Evolutionary conservation across 2,113 vertebrate genomes (phyloP).

Genomic region (Platysternon megacephalum): DNA sequence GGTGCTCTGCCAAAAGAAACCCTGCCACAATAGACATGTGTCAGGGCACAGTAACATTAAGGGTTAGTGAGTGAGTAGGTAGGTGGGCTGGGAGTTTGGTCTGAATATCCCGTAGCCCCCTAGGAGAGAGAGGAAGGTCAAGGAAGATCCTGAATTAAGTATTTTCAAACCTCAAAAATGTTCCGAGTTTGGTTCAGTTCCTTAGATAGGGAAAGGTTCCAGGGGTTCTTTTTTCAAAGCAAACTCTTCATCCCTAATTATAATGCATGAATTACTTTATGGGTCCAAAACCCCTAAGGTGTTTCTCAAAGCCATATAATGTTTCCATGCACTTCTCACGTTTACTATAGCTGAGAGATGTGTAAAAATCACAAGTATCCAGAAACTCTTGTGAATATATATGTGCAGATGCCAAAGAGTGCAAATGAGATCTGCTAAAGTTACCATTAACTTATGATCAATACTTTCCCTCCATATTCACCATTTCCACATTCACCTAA

Average conservation of each 20-base stretch:
- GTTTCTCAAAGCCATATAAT: neutral
- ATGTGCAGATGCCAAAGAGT: neutral
- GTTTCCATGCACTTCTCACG: neutral
- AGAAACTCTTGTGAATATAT: neutral
- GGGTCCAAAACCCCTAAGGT: neutral
- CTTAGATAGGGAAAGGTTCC: rapidly evolving
- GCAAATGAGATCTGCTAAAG: constrained; percentile 30
- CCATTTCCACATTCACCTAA: neutral
- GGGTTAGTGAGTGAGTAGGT: rapidly evolving
- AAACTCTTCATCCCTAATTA: neutral
- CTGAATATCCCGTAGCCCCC: neutral
- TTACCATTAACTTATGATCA: neutral
- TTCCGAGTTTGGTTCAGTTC: neutral
- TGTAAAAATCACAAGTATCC: constrained; percentile 28
- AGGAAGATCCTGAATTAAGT: neutral
- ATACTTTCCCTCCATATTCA: neutral
- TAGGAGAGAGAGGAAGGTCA: neutral
- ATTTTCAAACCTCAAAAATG: neutral
- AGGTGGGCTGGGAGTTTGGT: neutral
- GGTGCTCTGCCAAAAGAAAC: neutral
- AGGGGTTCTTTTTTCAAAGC: neutral
- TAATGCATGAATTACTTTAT: constrained; percentile 9
- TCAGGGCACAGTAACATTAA: neutral
- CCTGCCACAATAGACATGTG: rapidly evolving
- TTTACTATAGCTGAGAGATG: neutral